phyloP scores from a whole-genome alignment of 2,797 vertebrate genomes.

The Thamnophis elegans region DNA sequence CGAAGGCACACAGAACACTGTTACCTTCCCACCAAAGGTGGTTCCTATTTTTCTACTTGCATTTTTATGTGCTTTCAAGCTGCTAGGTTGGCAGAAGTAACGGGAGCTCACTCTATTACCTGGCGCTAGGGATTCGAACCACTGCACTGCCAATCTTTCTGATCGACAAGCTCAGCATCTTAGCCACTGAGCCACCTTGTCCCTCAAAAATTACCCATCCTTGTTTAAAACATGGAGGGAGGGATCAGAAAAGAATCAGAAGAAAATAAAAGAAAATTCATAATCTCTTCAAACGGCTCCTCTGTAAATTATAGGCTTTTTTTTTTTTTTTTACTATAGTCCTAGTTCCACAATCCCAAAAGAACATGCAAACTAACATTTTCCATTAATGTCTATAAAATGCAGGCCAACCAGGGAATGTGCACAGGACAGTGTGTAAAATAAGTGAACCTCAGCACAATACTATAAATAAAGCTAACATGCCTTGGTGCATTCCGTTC shows the following conservation, averaged over 20 bases:
- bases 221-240: background rate
- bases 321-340: background rate
- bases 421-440: background rate
- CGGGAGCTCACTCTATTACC: no score
- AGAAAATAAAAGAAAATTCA: background rate
- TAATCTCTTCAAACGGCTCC: background rate
- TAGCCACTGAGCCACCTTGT: no score
- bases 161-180: no score
- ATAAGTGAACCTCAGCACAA: background rate
- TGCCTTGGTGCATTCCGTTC: background rate
- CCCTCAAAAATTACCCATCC: background rate
- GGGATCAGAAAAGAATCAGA: background rate
- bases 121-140: no score
- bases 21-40: no score
- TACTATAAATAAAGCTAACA: background rate
- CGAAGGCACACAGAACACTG: no score
- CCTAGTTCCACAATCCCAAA: background rate
- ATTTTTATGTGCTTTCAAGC: no score
- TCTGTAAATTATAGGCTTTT: background rate
- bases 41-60: no score
- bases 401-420: background rate
- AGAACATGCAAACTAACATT: background rate
- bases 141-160: no score
- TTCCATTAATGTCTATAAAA: background rate
- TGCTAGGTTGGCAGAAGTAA: no score